A percentile compares a stretch with the other conserved stretches of the same genome.
Evolutionary conservation across 1,140 invertebrate species (phyloP).

Genomic region (Drosophila truncata): DNA sequence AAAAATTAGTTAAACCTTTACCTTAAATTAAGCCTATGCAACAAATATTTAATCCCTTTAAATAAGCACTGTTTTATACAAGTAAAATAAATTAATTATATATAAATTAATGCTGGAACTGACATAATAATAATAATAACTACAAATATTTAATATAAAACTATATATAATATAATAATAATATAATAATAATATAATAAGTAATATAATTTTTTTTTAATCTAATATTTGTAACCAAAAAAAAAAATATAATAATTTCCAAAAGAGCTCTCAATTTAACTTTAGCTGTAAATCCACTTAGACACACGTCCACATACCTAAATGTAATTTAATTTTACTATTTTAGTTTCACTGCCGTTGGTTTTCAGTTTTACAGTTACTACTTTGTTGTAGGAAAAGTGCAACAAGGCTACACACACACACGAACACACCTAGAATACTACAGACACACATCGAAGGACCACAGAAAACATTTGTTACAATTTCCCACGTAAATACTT

Average conservation of each 20-base stretch:
- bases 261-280: neutral
- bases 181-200: too few species aligned
- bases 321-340: slow-evolving; percentile 77
- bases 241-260: neutral
- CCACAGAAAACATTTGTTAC: slow-evolving; percentile 75
- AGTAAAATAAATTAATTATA: neutral
- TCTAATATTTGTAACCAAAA: too few species aligned
- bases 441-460: slow-evolving; percentile 46
- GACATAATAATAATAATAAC: too few species aligned
- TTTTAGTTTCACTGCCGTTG: slow-evolving; percentile 61
- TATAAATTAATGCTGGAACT: too few species aligned
- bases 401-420: slow-evolving; percentile 61
- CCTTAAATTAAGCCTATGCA: too few species aligned
- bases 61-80: too few species aligned
- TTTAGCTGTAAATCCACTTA: slow-evolving; percentile 7
- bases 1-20: too few species aligned
- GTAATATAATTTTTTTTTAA: too few species aligned
- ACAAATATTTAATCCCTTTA: too few species aligned
- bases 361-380: slow-evolving; percentile 64
- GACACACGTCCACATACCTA: slow-evolving; percentile 7
- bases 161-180: too few species aligned
- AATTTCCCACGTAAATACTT: slow-evolving; percentile 82
- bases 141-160: too few species aligned
- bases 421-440: neutral
- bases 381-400: slow-evolving; percentile 67